Evolutionary conservation across 2,113 vertebrate species (phyloP), one percentile per base, ranked within the genome.

Genomic region (Marmota flaviventris): DNA sequence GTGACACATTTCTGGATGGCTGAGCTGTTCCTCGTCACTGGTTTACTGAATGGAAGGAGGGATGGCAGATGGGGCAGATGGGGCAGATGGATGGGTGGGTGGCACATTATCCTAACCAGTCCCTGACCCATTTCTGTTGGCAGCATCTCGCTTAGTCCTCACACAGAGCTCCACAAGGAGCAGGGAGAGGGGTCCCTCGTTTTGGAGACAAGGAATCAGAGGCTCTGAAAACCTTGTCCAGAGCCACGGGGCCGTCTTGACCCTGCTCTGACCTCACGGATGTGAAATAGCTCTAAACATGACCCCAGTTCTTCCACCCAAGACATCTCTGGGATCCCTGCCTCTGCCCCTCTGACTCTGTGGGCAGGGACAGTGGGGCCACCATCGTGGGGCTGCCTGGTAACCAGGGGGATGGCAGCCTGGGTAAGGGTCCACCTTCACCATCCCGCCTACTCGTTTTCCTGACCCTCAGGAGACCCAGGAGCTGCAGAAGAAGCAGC

Each of bases 401-500:
- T 56, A n/a, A 65, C n/a, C 56, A 45, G 32, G 1, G 53, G n/a
- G 17, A 32, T 42, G 53, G 75, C 39, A 39, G 79, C 20, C 58
- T 48, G 76, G 83, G 65, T 53, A 39, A 67, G 34, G 16, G 63
- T 48, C 12, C 10, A 13, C 11, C 48, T 51, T 51, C 12, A 51
- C 58, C 25, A 18, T 11, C 29, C 53, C 42, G n/a, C 27, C 42
- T 72, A 82, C 34, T 84, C 0, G 14, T 76, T 77, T 92, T 67
- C 42, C 67, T 0, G 0, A 14, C 67, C 72, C 14, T 1, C 95
- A 99, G 99, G 99, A 97, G 12, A 98, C 98, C 1, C 96, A 98
- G 93, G 98, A 99, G 95, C 98, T 99, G 53, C 98, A 99, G 98
- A 98, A 94, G 97, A 98, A 98, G 73, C 98, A 99, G 79, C 98